Base-by-base conservation (phyloP, 2,888 invertebrate genomes). In the Sinotaia quadrata region DNA sequence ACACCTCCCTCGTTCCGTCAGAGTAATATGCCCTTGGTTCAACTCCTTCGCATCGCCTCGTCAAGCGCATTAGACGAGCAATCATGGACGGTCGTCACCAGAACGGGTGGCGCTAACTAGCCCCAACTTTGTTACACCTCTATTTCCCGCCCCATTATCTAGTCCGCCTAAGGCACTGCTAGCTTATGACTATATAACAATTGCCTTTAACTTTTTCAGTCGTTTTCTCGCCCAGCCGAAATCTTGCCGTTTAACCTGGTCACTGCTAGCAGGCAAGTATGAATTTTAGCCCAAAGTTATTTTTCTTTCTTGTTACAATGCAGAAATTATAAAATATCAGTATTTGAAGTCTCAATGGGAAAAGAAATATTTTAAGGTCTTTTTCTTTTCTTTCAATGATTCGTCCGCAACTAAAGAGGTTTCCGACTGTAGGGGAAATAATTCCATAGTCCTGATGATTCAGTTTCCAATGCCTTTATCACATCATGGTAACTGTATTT, bases 91-190 rank as follows among this genome's bases (percentile, higher is more conserved):
- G 24, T 65, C 54, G 54, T 41, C 54, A 51, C 10, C 54, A 44
- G 41, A 36, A 54, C 44, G 37, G 54, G 29, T 21, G 41, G 21
- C 56, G 56, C 51, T 73, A 73, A 70, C 73, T 57, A 41, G 36
- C 1, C 58, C 60, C 71, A 73, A 73, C 65, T 71, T 68, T 68
- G 71, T 73, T 73, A 73, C 73, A 66, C 66, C 68, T 70, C 73
- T 60, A 73, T 73, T 73, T 73, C 68, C 66, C 73, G 73, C 68
- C 31, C 68, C 71, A 73, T 73, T 73, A 73, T 58, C 47, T 58
- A 33, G 27, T 29, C 51, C 52, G 68, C 62, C 71, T 31, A 18
- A 47, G 60, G 59, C 54, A 31, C 47, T 56, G 54, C 62, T 47
- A 44, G 67, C 67, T 59, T 69, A 65, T 60, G 52, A 69, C 67